A percentile compares a stretch with the other conserved stretches of the same genome.
Evolutionary conservation across 2,113 vertebrate species (phyloP).

Genomic region (Misgurnus anguillicaudatus): DNA sequence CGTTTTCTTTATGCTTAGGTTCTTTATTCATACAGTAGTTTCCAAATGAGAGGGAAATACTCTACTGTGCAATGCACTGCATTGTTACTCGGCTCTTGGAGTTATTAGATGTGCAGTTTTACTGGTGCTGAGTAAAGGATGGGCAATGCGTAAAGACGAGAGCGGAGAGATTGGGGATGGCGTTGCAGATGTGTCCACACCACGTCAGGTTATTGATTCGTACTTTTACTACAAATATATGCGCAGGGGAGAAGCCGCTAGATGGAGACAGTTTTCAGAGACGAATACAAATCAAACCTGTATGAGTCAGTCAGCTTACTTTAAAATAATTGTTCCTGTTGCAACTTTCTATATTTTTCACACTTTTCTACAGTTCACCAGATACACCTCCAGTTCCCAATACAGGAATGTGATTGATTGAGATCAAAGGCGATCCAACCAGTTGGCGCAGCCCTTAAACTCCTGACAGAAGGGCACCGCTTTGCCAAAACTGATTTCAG

Average conservation of each 20-base stretch:
- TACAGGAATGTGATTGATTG: not conserved
- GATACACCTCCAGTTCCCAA: not conserved
- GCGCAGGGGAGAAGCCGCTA: slow-evolving; percentile 51
- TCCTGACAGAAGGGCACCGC: slow-evolving; percentile 7
- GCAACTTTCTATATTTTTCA: not conserved
- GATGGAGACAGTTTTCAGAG: slow-evolving; percentile 62
- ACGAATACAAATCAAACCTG: slow-evolving; percentile 16
- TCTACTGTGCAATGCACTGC: not conserved
- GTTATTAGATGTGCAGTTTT: not conserved
- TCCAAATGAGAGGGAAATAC: not conserved
- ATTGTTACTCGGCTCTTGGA: not conserved
- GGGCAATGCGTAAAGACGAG: not conserved
- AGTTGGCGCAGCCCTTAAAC: not conserved
- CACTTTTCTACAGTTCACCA: not conserved
- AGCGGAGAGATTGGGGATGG: slow-evolving; percentile 19
- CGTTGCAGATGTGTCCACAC: slow-evolving; percentile 24
- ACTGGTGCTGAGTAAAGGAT: not conserved
- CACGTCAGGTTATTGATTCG: slow-evolving; percentile 27
- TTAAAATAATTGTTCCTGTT: not conserved
- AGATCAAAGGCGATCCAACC: not conserved
- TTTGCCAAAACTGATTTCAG: slow-evolving; percentile 34
- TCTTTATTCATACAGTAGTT: not conserved
- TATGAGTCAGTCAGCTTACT: not conserved
- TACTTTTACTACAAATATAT: not conserved
- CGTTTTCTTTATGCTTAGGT: too few species aligned